These are phyloP conservation scores for Embidobia sp. DNA, from an alignment of 2,888 invertebrate species.

Conservation along the genomic window DNA sequence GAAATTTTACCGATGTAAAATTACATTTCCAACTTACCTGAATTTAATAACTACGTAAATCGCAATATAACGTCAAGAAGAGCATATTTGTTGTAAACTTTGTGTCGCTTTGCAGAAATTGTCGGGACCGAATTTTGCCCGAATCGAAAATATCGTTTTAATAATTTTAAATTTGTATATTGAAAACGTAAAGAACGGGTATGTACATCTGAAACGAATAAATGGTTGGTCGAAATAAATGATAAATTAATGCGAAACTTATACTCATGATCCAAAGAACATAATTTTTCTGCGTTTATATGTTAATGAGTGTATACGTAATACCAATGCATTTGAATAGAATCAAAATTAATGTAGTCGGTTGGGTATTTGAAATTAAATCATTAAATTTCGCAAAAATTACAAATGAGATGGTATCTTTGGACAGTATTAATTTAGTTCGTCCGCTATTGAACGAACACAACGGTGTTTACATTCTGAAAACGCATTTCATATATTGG, in stretches of 20 bases:
- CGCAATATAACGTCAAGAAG: slow-evolving; percentile 10
- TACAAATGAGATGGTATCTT: slow-evolving; percentile 52
- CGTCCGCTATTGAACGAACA: slow-evolving; percentile 52
- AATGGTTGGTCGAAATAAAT: too few species aligned
- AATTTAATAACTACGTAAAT: slow-evolving; percentile 38
- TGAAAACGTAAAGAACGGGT: too few species aligned
- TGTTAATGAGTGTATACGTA: slow-evolving; percentile 22
- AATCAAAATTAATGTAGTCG: slow-evolving; percentile 41
- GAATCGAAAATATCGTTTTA: too few species aligned
- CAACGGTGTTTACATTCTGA: slow-evolving; percentile 59
- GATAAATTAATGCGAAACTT: too few species aligned
- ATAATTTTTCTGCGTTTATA: slow-evolving; percentile 7
- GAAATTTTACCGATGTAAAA: slow-evolving; percentile 27
- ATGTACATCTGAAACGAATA: too few species aligned
- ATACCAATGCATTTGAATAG: slow-evolving; percentile 10
- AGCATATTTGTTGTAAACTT: too few species aligned
- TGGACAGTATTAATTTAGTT: slow-evolving; percentile 52
- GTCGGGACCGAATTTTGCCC: too few species aligned
- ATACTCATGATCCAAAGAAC: too few species aligned
- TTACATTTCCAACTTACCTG: slow-evolving; percentile 33
- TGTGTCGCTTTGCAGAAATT: too few species aligned
- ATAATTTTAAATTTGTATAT: too few species aligned
- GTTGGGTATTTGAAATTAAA: slow-evolving; percentile 43
- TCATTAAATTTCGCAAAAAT: slow-evolving; percentile 52
- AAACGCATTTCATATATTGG: slow-evolving; percentile 63